Evolutionary conservation across 2,113 vertebrate genomes (phyloP), one percentile per base, ranked within the genome.

Genomic region (Toxostoma redivivum): DNA sequence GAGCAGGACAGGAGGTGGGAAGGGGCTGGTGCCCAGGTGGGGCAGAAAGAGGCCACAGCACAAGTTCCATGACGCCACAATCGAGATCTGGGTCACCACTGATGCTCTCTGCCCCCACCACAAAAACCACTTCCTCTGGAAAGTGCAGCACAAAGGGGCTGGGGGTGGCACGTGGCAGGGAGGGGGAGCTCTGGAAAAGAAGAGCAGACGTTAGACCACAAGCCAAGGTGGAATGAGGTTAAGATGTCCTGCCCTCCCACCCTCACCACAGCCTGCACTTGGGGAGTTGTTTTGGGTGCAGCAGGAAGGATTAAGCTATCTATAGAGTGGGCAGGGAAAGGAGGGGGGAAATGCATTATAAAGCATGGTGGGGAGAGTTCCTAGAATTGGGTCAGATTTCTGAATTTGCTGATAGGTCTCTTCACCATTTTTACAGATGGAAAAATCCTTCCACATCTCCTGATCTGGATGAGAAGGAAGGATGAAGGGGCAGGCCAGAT

Each of bases 101-200:
- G 98, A 54, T 96, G 97, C 92, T 97, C 61, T 65, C 95, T 38
- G 9, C 3, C 7, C 38, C 9, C 2, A 28, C 97, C 90, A 1
- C 96, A 97, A 27, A 95, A 98, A 66, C 98, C 98, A 35, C 98
- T 96, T 98, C 98, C 98, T 98, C 92, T 98, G 92, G 93, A 98
- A 98, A 97, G 88, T 64, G 35, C 80, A 82, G 92, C 28, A 17
- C 66, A 7, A 10, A 45, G 47, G 47, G 50, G 61, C 42, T 70
- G 82, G 81, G 4, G 45, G 50, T 27, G 96, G 88, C 93, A 94
- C 25, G 28, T 81, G 92, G 95, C 91, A 7, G 69, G 65, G 38
- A 65, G 64, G 48, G 54, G 20, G 33, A 62, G 76, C 7, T 19
- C 77, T 73, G 94, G 66, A 86, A 91, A 95, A 84, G 4, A 56